phyloP scores from a whole-genome alignment of 1,140 invertebrate genomes.

The Drosophila kepulauana region DNA sequence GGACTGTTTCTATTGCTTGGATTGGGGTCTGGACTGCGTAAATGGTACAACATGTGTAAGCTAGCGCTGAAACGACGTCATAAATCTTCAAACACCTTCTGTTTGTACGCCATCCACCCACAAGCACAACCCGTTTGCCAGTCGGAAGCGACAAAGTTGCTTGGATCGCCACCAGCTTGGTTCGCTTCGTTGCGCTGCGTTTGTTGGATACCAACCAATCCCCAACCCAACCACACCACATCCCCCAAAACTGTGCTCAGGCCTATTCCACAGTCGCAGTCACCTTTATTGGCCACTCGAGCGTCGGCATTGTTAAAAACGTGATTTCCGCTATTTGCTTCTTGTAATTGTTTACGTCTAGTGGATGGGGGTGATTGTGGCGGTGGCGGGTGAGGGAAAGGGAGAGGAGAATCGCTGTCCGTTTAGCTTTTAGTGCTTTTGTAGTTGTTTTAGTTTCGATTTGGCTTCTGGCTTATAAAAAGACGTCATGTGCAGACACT shows the following conservation, averaged over 20 bases:
- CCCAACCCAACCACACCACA: not conserved
- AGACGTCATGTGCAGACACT: slow-evolving; percentile 33
- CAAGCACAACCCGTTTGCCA: slow-evolving; percentile 26
- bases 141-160: slow-evolving; percentile 58
- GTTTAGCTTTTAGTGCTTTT: not conserved
- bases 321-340: slow-evolving; percentile 74
- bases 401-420: not conserved
- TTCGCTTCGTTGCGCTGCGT: slow-evolving; percentile 30
- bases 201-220: not conserved
- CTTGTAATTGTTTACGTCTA: slow-evolving; percentile 61
- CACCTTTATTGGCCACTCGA: slow-evolving; percentile 60
- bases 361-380: not conserved
- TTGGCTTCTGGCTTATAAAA: slow-evolving; percentile 47
- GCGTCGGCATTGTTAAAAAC: slow-evolving; percentile 70
- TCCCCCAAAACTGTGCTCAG: not conserved
- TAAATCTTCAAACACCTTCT: slow-evolving; percentile 70
- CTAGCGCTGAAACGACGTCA: slow-evolving; percentile 64
- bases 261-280: slow-evolving; percentile 29
- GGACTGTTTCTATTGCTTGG: not conserved
- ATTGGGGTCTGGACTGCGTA: not conserved
- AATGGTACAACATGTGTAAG: slow-evolving; percentile 65
- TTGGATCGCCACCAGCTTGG: slow-evolving; percentile 1
- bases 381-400: not conserved
- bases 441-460: not conserved
- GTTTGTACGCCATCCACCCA: slow-evolving; percentile 23